Conservation (phyloP, 2,797 vertebrate genomes). For the Aphelocoma californica region DNA sequence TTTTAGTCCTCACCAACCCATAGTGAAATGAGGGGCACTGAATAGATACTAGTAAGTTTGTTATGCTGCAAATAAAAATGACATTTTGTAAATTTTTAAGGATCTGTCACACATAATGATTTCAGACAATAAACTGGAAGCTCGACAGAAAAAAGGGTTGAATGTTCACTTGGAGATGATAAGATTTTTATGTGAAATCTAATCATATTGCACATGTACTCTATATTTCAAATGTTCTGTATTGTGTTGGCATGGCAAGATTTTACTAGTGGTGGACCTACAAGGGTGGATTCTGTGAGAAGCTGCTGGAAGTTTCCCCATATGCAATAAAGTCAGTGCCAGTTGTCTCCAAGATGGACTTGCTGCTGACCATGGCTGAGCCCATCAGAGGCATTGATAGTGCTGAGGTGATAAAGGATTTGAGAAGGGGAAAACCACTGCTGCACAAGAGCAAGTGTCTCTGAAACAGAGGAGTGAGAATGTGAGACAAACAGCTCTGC, state of each 20-base stretch:
- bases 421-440: rapidly evolving
- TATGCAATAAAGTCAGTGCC: background rate
- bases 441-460: background rate
- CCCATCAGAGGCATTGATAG: rapidly evolving
- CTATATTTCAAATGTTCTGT: rapidly evolving
- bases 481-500: background rate
- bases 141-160: background rate
- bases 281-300: background rate
- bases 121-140: background rate
- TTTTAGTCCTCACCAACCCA: background rate
- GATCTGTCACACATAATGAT: background rate
- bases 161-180: background rate
- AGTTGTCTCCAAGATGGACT: background rate
- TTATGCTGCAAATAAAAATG: background rate
- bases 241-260: background rate
- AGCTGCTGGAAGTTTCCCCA: background rate
- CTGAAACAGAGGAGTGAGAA: background rate
- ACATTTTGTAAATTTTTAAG: slow-evolving; percentile 30
- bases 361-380: rapidly evolving
- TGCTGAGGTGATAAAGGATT: background rate
- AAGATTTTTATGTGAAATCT: background rate
- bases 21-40: background rate
- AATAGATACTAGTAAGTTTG: background rate
- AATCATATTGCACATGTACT: background rate
- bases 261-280: background rate